A percentile compares a stretch with the other conserved stretches of the same genome.
Conservation (phyloP, 2,797 vertebrate species). For the Pangasius larnaudii region DNA sequence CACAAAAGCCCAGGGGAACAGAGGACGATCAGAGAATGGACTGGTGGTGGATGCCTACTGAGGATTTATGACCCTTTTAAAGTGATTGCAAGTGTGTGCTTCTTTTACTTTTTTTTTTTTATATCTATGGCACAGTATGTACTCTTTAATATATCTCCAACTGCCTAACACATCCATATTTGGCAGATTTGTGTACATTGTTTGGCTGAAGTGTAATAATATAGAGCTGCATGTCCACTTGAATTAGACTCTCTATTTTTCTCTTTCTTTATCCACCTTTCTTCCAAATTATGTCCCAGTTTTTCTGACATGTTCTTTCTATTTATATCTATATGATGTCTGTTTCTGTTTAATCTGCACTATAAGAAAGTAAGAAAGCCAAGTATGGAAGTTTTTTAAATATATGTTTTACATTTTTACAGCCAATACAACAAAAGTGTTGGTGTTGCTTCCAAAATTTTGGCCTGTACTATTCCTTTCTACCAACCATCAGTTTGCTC, state of each 20-base stretch:
- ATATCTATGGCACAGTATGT: background rate
- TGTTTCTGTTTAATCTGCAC: background rate
- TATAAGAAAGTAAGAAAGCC: background rate
- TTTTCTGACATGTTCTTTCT: background rate
- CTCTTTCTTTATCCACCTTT: background rate
- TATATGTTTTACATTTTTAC: background rate
- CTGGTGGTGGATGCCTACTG: constrained; percentile 25
- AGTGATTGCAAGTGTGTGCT: constrained; percentile 32
- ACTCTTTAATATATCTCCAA: background rate
- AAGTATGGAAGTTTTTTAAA: background rate
- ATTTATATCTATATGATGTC: background rate
- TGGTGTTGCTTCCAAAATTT: background rate
- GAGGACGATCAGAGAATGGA: constrained; percentile 33
- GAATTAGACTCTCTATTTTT: background rate
- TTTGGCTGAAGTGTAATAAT: constrained; percentile 16
- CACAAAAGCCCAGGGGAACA: constrained; percentile 31
- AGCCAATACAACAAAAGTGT: background rate
- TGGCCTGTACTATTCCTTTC: background rate
- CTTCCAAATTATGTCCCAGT: background rate
- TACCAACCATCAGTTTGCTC: background rate
- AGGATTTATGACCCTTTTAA: constrained; percentile 49
- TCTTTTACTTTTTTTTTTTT: background rate
- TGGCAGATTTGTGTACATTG: constrained; percentile 9
- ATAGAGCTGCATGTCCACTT: constrained; percentile 5
- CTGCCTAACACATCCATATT: constrained; percentile 13